Base-by-base conservation (phyloP, 2,113 vertebrate species). In the Cisticola juncidis region DNA sequence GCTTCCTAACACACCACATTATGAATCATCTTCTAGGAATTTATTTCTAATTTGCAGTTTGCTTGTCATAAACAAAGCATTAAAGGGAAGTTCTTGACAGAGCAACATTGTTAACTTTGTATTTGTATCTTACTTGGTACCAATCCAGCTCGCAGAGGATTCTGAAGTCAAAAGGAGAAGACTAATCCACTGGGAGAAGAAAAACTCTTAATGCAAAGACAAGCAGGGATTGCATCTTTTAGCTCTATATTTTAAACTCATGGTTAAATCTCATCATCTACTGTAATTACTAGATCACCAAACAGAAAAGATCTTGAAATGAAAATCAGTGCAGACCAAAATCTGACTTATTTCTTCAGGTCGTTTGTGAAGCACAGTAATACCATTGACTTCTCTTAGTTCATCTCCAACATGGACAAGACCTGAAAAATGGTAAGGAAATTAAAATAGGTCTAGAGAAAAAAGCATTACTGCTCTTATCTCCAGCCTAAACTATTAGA, bases 311-410 rank as follows among this genome's bases (percentile, higher is more conserved):
- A 92, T 88, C 62, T 77, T 80, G 54, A 79, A 83, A 89, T 38
- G 23, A 86, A 89, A 95, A 95, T 38, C 28, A 61, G 73, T 80
- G 95, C 97, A 60, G 95, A 99, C 99, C 99, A 99, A 97, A 96
- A 99, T 99, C 97, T 99, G 99, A 95, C 99, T 99, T 94, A 99
- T 99, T 97, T 99, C 99, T 48, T 99, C 99, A 0, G 99, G 99
- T 76, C 98, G 97, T 96, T 99, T 99, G 96, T 99, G 98, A 68
- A 98, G 98, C 70, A 99, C 98, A 22, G 98, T 94, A 60, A 99
- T 97, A 64, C 99, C 99, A 15, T 99, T 99, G 95, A 99, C 99
- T 95, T 99, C 99, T 62, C 99, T 98, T 12, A 99, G 98, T 78
- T 99, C 99, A 47, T 99, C 99, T 19, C 99, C 99, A 17, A 99